These are phyloP conservation scores for Elaeidobius kamerunicus DNA, from an alignment of 2,888 invertebrate genomes.

Conservation along the genomic window DNA sequence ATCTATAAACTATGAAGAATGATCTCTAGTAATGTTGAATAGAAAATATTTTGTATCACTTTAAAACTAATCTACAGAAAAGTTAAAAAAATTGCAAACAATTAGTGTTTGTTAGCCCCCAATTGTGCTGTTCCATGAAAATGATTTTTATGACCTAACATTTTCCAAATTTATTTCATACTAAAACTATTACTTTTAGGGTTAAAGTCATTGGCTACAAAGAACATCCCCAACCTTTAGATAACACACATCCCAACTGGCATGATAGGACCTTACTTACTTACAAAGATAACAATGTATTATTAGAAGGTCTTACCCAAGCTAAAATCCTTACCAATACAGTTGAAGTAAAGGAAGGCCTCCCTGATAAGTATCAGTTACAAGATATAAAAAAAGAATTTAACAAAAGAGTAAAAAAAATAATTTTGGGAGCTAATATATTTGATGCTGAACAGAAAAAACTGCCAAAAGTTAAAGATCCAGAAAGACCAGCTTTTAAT, in stretches of 20 bases:
- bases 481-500: conserved; percentile 65
- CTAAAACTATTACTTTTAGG: conserved; percentile 37
- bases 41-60: no score
- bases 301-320: conserved; percentile 72
- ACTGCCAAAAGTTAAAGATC: conserved; percentile 69
- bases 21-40: no score
- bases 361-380: conserved; percentile 57
- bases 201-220: conserved; percentile 50
- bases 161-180: no score
- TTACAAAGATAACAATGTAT: conserved; percentile 60
- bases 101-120: no score
- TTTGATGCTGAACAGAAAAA: conserved; percentile 78
- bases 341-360: conserved; percentile 57
- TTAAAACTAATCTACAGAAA: no score
- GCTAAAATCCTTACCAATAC: conserved; percentile 81
- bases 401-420: conserved; percentile 61
- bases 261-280: conserved; percentile 59
- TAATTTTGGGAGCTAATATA: conserved; percentile 62
- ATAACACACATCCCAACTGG: conserved; percentile 65
- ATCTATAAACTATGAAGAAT: no score
- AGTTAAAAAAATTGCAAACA: no score
- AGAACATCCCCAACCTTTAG: conserved; percentile 49
- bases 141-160: no score
- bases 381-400: conserved; percentile 50
- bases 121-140: no score